phyloP scores from a whole-genome alignment of 2,113 vertebrate species.

The Malurus alboscapulatus region DNA sequence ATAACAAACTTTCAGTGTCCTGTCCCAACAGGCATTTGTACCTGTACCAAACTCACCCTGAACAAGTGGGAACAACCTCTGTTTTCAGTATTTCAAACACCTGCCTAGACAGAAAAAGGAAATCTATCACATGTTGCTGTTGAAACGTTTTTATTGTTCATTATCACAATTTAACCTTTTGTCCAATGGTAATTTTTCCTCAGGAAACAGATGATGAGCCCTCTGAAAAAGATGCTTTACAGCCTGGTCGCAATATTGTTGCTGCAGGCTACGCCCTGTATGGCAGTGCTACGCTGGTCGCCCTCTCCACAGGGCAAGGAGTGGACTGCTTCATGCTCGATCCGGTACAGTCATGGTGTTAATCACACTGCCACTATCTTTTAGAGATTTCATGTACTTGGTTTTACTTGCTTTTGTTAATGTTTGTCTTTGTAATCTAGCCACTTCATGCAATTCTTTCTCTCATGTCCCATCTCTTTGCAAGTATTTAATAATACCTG shows the following conservation, averaged over 20 bases:
- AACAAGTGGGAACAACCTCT: not conserved
- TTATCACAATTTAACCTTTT: not conserved
- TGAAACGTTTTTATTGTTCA: not conserved
- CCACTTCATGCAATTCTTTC: not conserved
- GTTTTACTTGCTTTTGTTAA: not conserved
- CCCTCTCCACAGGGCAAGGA: slow-evolving; percentile 90
- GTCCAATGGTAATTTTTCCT: not conserved
- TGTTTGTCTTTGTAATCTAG: not conserved
- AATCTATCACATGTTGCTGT: not conserved
- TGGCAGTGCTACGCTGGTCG: slow-evolving; percentile 91
- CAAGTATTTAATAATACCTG: not conserved
- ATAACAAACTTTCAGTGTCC: not conserved
- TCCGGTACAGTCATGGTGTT: slow-evolving; percentile 77
- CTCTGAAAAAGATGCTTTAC: slow-evolving; percentile 87
- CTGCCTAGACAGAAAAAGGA: not conserved
- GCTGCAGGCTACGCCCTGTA: slow-evolving; percentile 95
- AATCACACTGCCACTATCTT: not conserved
- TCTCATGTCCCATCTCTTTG: not conserved
- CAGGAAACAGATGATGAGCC: slow-evolving; percentile 81
- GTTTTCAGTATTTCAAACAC: not conserved
- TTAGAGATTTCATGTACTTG: not conserved
- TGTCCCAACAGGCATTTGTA: not conserved
- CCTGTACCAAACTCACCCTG: not conserved
- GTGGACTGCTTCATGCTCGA: slow-evolving; percentile 96
- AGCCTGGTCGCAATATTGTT: slow-evolving; percentile 85